Conservation (phyloP, 2,888 invertebrate genomes). For the Hyposoter dolosus region DNA sequence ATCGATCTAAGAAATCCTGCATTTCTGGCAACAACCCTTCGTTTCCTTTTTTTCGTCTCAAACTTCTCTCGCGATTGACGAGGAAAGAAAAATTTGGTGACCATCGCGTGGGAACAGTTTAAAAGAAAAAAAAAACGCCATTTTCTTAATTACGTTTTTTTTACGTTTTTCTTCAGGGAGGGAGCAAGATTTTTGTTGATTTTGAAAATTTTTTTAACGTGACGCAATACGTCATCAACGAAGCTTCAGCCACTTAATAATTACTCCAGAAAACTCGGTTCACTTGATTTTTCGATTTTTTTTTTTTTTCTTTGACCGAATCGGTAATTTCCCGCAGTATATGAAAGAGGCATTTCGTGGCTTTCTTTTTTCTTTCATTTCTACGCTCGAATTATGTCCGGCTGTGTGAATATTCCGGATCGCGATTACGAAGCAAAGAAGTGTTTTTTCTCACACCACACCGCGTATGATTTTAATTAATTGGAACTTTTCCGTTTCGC, state of each 20-base stretch:
- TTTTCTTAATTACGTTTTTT: not conserved
- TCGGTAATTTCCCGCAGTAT: too few relatives aligned
- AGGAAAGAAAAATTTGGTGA: not conserved
- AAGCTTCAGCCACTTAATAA: too few relatives aligned
- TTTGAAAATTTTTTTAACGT: not conserved
- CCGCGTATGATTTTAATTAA: slow-evolving; percentile 63
- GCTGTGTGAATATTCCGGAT: not conserved
- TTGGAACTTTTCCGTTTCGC: slow-evolving; percentile 24
- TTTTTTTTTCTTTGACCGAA: too few relatives aligned
- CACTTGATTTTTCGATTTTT: too few relatives aligned
- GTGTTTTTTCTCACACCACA: not conserved
- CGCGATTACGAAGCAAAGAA: not conserved
- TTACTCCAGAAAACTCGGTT: too few relatives aligned
- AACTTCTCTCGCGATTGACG: too few relatives aligned
- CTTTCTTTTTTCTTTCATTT: not conserved
- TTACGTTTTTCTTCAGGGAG: too few relatives aligned
- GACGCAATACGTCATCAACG: too few relatives aligned
- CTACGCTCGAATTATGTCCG: not conserved
- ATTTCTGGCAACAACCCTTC: too few relatives aligned
- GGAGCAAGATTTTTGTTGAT: not conserved
- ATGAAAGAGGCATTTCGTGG: not conserved
- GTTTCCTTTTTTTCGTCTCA: too few relatives aligned
- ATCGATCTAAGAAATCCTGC: slow-evolving; percentile 1
- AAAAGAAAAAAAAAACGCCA: not conserved
- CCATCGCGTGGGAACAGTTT: too few relatives aligned